Conservation (phyloP, 2,113 vertebrate species). For the Kryptolebias marmoratus region DNA sequence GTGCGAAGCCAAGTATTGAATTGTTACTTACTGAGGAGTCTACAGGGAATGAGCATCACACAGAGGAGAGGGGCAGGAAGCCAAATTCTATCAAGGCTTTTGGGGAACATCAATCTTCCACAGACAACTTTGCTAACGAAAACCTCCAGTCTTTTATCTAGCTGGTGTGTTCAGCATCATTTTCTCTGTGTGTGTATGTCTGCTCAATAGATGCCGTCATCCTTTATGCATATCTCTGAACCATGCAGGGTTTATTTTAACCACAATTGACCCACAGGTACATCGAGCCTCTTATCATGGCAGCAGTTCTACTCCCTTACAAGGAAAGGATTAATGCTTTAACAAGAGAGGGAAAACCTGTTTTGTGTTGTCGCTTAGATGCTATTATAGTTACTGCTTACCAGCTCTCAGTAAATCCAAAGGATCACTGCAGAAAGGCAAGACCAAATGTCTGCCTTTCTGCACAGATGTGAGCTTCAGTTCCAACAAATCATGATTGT, state of each 20-base stretch:
- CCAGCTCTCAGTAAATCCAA: no score
- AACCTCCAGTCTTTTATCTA: constrained; percentile 17
- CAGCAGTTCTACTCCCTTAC: no score
- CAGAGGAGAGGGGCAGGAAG: constrained; percentile 23
- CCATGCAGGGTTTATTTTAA: no score
- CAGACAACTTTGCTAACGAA: constrained; percentile 38
- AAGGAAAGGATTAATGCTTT: no score
- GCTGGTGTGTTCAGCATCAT: not conserved
- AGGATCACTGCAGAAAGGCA: no score
- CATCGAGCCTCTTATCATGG: no score
- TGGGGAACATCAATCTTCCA: constrained; percentile 41
- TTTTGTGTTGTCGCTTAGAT: no score
- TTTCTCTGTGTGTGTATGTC: not conserved
- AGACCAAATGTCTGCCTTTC: not conserved
- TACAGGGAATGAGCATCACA: constrained; percentile 40
- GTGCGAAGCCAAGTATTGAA: constrained; percentile 54
- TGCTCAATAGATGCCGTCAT: not conserved
- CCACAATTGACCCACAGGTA: no score
- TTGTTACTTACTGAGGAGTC: constrained; percentile 53
- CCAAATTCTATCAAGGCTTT: constrained; percentile 52
- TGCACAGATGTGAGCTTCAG: not conserved
- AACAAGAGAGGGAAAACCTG: no score
- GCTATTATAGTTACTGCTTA: no score
- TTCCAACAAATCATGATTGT: not conserved
- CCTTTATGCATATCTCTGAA: no score